Evolutionary conservation across 1,140 invertebrate genomes (phyloP), one percentile per base, ranked within the genome.

Genomic region (Anthonomus grandis): DNA sequence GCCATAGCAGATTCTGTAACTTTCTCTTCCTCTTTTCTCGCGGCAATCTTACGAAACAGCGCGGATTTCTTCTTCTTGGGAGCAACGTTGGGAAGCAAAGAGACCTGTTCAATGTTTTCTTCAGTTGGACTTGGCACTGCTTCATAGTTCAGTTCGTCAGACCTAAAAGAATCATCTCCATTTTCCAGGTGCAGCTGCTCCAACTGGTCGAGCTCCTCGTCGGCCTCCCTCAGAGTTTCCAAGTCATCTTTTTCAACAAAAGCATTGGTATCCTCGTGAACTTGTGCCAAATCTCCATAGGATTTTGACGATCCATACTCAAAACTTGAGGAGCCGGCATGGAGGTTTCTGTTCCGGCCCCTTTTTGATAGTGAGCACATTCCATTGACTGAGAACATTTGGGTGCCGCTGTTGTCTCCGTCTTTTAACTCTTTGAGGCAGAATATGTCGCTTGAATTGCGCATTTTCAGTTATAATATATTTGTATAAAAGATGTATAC

Each of bases 391-490:
- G 65, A 67, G 45, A 67, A 65, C 39, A 67, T 65, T 56, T 62
- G 55, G 15, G 44, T 67, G n/a, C 65, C 65, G 34, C 60, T 59
- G 9, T 59, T 64, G 24, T 62, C 55, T 9, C 62, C 65, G 22
- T 57, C 59, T 38, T 67, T 64, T 25, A 65, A 41, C 34, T 57
- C 61, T 46, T 67, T 67, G 24, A 67, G 47, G 27, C 64, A 65
- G 38, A 67, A 67, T 51, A 67, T 67, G 49, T 67, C 65, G 47
- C 65, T 67, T 4, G 58, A 52, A 27, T 67, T 67, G 9, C 62
- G 61, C 65, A 65, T 65, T 44, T 62, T 63, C 18, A 31, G n/a
- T n/a, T n/a, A n/a, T n/a, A n/a, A 10, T 13, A 13, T 21, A 18
- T 9, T 44, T 9, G n/a, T 2, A 22, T 12, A 22, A 47, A 19